Conservation (phyloP, 1,140 invertebrate genomes). For the Phenacoccus solenopsis region DNA sequence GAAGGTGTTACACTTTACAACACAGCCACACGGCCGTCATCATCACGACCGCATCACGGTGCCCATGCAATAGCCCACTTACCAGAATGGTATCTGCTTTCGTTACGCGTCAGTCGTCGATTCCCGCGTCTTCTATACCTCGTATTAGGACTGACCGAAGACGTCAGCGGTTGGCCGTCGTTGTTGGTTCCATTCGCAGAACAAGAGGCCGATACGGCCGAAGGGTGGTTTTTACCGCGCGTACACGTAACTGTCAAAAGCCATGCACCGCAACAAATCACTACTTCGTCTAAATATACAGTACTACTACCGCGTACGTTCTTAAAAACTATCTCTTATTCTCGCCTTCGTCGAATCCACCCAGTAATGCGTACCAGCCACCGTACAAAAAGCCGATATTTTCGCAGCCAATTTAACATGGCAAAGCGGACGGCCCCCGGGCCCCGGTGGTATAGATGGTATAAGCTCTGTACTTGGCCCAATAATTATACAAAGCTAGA, state of each 20-base stretch:
- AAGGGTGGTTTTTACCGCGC: background rate
- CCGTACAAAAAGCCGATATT: no score
- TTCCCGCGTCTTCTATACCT: constrained; percentile 61
- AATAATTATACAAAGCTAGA: no score
- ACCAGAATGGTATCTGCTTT: constrained; percentile 94
- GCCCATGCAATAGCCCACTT: constrained; percentile 35
- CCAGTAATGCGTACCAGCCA: background rate
- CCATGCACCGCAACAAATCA: constrained; percentile 11
- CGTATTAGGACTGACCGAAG: constrained; percentile 38
- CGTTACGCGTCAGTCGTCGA: constrained; percentile 78
- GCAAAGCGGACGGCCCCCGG: no score
- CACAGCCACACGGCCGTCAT: no score
- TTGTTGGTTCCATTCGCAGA: constrained; percentile 38
- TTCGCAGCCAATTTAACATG: no score
- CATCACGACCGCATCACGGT: background rate
- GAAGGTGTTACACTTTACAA: no score
- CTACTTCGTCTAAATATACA: background rate
- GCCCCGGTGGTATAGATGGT: no score
- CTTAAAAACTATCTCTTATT: no score
- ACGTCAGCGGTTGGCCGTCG: constrained; percentile 32
- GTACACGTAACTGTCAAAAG: constrained; percentile 11
- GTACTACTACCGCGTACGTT: no score
- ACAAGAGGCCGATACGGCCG: constrained; percentile 30
- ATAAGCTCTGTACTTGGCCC: no score
- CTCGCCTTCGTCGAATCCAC: background rate